Evolutionary conservation across 2,888 invertebrate species (phyloP), one percentile per base, ranked within the genome.

Genomic region (Lepidocyrtinus sp.): DNA sequence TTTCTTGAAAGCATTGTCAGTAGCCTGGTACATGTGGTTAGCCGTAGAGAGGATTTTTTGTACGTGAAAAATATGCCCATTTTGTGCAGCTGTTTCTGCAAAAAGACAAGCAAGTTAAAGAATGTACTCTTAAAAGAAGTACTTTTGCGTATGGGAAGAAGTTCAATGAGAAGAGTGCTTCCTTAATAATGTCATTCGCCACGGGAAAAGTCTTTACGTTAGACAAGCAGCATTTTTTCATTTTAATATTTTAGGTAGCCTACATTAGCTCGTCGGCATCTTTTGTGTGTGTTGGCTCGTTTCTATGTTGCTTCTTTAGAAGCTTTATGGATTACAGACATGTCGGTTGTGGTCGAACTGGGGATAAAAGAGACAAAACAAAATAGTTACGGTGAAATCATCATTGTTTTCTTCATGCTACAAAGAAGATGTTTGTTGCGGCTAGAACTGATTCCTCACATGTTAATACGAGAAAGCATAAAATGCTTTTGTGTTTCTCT

Each of bases 1-100:
- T n/a, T n/a, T n/a, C n/a, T n/a, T n/a, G n/a, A n/a, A n/a, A n/a
- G n/a, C n/a, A n/a, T n/a, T n/a, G n/a, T n/a, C n/a, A n/a, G n/a
- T n/a, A n/a, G n/a, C n/a, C n/a, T n/a, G n/a, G n/a, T n/a, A n/a
- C n/a, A n/a, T n/a, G n/a, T n/a, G n/a, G n/a, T n/a, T n/a, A n/a
- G n/a, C n/a, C n/a, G n/a, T n/a, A n/a, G 22, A 24, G 26, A 26
- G 46, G 26, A 22, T 61, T 71, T 67, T 68, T 69, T 65, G 64
- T 63, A 50, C 26, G 74, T 22, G 46, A 80, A 80, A 74, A 75
- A 80, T 80, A 74, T 61, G 36, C 80, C 75, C 80, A 80, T 80
- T 80, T 75, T 74, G 75, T 75, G 75, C 80, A 80, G 80, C 80
- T 80, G 80, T 69, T 75, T 75, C 63, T 74, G 65, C 75, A 75